A percentile compares a stretch with the other conserved stretches of the same genome.
Evolutionary conservation across 2,888 invertebrate species (phyloP).

Genomic region (Ectemnius cavifrons): DNA sequence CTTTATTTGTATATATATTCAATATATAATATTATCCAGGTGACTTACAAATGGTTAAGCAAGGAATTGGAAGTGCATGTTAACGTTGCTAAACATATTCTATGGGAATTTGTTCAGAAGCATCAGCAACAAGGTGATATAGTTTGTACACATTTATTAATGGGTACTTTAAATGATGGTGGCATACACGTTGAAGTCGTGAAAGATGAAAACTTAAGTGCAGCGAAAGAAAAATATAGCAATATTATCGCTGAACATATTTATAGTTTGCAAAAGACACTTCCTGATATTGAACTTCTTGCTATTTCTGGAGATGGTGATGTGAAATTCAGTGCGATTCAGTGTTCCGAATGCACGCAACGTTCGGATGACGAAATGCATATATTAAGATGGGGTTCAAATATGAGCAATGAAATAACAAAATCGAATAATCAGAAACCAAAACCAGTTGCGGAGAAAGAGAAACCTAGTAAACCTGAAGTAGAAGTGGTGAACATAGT

Average conservation of each 20-base stretch:
- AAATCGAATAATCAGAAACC: background rate
- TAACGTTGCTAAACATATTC: constrained; percentile 76
- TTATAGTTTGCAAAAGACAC: constrained; percentile 76
- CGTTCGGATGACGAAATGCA: constrained; percentile 61
- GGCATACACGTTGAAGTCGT: constrained; percentile 74
- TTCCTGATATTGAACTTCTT: constrained; percentile 67
- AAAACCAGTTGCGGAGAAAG: background rate
- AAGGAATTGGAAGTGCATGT: constrained; percentile 77
- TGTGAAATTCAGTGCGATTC: constrained; percentile 68
- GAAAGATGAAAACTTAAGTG: constrained; percentile 66
- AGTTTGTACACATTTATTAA: constrained; percentile 71
- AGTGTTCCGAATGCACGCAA: constrained; percentile 56
- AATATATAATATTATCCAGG: constrained; percentile 63
- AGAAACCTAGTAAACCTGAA: constrained; percentile 21
- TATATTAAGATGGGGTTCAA: constrained; percentile 59
- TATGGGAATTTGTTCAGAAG: constrained; percentile 71
- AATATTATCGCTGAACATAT: constrained; percentile 76
- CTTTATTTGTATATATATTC: constrained; percentile 2
- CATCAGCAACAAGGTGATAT: constrained; percentile 62
- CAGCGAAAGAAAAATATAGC: constrained; percentile 69
- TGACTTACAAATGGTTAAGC: constrained; percentile 78
- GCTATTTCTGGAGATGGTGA: constrained; percentile 67
- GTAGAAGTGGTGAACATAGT: constrained; percentile 41
- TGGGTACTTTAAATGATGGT: constrained; percentile 70
- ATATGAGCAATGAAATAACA: constrained; percentile 5